Evolutionary conservation across 2,113 vertebrate species (phyloP).

Genomic region (Hypanus sabinus): DNA sequence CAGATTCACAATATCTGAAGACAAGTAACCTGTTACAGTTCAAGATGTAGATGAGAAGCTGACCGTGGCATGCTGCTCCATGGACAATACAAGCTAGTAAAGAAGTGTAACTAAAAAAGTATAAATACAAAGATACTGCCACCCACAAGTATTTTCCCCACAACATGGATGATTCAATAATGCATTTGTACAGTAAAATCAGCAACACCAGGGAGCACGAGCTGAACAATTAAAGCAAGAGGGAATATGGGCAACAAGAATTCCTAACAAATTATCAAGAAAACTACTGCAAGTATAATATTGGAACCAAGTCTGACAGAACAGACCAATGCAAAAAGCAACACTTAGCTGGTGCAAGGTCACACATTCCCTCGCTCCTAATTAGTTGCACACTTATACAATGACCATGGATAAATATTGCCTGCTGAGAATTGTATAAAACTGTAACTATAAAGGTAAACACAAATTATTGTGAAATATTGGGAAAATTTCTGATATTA

Average conservation of each 20-base stretch:
- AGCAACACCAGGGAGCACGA: not conserved
- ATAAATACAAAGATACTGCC: not conserved
- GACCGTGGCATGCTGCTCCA: not conserved
- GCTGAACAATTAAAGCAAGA: not conserved
- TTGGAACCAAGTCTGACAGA: not conserved
- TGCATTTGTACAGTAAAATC: not conserved
- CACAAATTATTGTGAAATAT: not conserved
- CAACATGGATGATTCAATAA: not conserved
- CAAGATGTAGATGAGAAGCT: not conserved
- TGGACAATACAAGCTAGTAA: not conserved
- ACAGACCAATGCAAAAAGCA: not conserved
- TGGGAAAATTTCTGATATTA: no score
- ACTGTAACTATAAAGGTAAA: not conserved
- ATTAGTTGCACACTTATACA: not conserved
- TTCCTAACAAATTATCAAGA: not conserved
- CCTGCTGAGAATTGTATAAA: not conserved
- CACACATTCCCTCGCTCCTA: not conserved
- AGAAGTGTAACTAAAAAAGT: not conserved
- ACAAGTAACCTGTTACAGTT: not conserved
- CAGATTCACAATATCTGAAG: not conserved
- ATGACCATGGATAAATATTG: not conserved
- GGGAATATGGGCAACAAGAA: not conserved
- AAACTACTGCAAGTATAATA: not conserved
- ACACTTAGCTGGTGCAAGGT: not conserved
- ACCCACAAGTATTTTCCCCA: not conserved